Evolutionary conservation across 2,888 invertebrate genomes (phyloP).

Genomic region (Leptinotarsa tumamoca): DNA sequence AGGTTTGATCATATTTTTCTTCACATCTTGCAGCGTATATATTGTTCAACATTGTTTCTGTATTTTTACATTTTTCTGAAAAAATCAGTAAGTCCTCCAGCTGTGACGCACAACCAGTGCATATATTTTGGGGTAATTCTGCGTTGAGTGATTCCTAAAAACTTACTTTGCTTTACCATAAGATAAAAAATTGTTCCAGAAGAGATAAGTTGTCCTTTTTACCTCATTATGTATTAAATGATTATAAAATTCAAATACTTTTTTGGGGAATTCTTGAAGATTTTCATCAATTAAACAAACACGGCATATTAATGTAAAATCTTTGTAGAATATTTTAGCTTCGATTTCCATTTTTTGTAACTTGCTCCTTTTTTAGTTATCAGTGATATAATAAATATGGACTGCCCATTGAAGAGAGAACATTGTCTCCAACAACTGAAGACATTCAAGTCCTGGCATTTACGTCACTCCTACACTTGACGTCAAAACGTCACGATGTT

Average conservation of each 20-base stretch:
- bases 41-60: conserved; percentile 31
- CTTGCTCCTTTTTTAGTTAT: background rate
- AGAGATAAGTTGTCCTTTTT: conserved; percentile 2
- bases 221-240: conserved; percentile 31
- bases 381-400: too few relatives aligned
- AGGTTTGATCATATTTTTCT: conserved; percentile 25
- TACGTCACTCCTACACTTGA: too few relatives aligned
- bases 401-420: too few relatives aligned
- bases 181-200: too few relatives aligned
- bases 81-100: conserved; percentile 34
- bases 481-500: too few relatives aligned
- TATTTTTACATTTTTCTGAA: conserved; percentile 35
- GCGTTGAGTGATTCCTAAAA: conserved; percentile 26
- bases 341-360: conserved; percentile 23
- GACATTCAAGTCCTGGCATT: too few relatives aligned
- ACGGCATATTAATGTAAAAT: conserved; percentile 42
- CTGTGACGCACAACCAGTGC: conserved; percentile 35
- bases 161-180: conserved; percentile 15
- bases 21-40: conserved; percentile 26
- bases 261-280: conserved; percentile 33
- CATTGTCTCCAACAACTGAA: too few relatives aligned
- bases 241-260: conserved; percentile 31
- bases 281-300: conserved; percentile 36
- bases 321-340: conserved; percentile 22
- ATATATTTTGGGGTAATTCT: conserved; percentile 39